A percentile compares a stretch with the other conserved stretches of the same genome.
These are phyloP conservation scores for Turnix velox DNA, from an alignment of 2,113 vertebrate genomes.

Conservation along the genomic window DNA sequence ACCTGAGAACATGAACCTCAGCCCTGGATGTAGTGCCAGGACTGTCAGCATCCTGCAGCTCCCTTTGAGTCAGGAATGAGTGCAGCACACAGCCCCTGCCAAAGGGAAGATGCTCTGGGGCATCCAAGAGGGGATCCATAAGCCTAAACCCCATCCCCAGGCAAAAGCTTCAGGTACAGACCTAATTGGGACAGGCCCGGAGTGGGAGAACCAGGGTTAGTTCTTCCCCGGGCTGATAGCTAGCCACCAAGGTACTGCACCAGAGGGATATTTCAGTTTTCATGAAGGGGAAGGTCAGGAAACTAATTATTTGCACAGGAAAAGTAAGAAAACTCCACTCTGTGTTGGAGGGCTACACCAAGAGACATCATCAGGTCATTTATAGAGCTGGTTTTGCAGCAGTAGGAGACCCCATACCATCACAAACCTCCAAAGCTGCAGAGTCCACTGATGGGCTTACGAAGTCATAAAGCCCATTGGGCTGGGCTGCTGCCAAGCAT, in stretches of 20 bases:
- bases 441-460: background rate
- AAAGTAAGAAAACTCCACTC: background rate
- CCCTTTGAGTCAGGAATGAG: accelerated
- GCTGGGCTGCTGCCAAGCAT: conserved; percentile 24
- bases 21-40: accelerated
- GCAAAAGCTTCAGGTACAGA: background rate
- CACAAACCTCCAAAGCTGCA: background rate
- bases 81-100: accelerated
- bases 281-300: background rate
- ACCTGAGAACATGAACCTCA: accelerated
- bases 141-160: background rate
- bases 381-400: background rate
- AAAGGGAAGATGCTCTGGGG: background rate
- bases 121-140: background rate
- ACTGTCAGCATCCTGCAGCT: accelerated
- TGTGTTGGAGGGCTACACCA: background rate
- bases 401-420: background rate
- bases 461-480: background rate
- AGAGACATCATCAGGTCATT: background rate
- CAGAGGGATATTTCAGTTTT: background rate
- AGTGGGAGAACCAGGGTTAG: background rate
- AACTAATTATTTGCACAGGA: background rate
- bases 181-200: background rate
- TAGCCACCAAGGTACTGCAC: background rate
- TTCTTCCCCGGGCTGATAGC: background rate